Percentiles rank a stretch among this genome's conserved stretches.
These are phyloP conservation scores for Parazoanthus darwini DNA, from an alignment of 92 coral and sea anemone genomes.

Conservation along the genomic window DNA sequence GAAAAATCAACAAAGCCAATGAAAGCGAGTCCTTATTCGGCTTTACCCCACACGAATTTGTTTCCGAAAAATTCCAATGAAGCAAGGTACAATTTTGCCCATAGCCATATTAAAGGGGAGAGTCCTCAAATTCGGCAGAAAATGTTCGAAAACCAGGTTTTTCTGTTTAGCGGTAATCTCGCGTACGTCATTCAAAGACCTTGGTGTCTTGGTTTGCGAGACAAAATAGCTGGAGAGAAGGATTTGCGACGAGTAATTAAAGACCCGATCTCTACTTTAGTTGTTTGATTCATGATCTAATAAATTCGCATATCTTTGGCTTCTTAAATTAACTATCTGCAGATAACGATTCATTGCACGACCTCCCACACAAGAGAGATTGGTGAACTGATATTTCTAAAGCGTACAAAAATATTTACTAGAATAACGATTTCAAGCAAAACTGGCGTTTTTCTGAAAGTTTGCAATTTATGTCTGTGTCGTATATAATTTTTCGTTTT, in stretches of 20 bases:
- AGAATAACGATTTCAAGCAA: too few species aligned
- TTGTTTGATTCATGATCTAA: neutral
- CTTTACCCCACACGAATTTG: neutral
- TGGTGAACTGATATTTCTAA: neutral
- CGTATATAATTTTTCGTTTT: too few species aligned
- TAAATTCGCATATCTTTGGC: conserved; percentile 26
- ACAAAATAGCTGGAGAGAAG: neutral
- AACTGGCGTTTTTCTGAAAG: neutral
- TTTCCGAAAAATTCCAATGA: neutral
- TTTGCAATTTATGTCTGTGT: too few species aligned
- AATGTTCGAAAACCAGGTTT: conserved; percentile 2
- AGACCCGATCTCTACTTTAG: neutral
- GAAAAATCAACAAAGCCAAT: neutral
- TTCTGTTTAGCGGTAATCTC: conserved; percentile 5
- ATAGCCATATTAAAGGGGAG: neutral
- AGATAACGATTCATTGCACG: conserved; percentile 2
- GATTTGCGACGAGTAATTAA: conserved; percentile 22
- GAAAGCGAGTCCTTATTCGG: neutral
- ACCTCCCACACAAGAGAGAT: conserved; percentile 1
- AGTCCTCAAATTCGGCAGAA: neutral
- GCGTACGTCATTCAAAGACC: neutral
- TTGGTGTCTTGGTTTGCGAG: neutral
- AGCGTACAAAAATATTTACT: neutral
- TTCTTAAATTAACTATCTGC: conserved; percentile 10
- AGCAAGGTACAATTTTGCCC: neutral